A percentile compares a stretch with the other conserved stretches of the same genome.
Evolutionary conservation across 2,113 vertebrate genomes (phyloP).

Genomic region (Callaeas wilsoni): DNA sequence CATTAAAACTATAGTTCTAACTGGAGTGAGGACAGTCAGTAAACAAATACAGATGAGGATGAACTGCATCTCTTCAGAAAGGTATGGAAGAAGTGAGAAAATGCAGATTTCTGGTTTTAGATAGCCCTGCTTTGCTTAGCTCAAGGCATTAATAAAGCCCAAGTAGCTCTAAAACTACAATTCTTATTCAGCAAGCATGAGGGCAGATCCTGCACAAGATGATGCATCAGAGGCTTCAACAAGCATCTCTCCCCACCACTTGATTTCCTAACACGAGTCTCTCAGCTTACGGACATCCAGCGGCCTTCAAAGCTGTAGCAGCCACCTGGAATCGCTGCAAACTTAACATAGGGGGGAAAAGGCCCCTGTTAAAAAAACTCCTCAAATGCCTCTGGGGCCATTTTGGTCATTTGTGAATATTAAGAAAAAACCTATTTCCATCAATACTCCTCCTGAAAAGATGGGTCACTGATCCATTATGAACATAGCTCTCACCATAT

Average conservation of each 20-base stretch:
- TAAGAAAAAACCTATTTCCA: conserved; percentile 64
- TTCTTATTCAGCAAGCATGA: not conserved
- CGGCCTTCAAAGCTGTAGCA: not conserved
- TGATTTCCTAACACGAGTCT: not conserved
- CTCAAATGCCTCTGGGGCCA: not conserved
- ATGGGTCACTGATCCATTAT: conserved; percentile 57
- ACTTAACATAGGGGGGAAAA: not conserved
- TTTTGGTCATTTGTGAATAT: conserved; percentile 54
- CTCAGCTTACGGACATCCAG: not conserved
- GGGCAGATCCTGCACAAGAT: conserved; percentile 28
- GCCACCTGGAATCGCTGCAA: not conserved
- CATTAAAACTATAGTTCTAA: conserved; percentile 25
- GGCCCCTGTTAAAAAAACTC: not conserved
- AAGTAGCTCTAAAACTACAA: not conserved
- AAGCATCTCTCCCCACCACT: not conserved
- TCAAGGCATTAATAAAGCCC: conserved; percentile 11
- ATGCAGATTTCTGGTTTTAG: not conserved
- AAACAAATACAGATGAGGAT: conserved; percentile 25
- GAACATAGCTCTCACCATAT: conserved; percentile 70
- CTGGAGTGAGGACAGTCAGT: conserved; percentile 31
- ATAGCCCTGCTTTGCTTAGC: conserved; percentile 16
- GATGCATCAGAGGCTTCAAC: not conserved
- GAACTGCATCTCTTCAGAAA: conserved; percentile 56
- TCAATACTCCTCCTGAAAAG: conserved; percentile 57
- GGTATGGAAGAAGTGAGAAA: not conserved